Conservation (phyloP, 2,797 vertebrate species). For the Onychomys arenicola region DNA sequence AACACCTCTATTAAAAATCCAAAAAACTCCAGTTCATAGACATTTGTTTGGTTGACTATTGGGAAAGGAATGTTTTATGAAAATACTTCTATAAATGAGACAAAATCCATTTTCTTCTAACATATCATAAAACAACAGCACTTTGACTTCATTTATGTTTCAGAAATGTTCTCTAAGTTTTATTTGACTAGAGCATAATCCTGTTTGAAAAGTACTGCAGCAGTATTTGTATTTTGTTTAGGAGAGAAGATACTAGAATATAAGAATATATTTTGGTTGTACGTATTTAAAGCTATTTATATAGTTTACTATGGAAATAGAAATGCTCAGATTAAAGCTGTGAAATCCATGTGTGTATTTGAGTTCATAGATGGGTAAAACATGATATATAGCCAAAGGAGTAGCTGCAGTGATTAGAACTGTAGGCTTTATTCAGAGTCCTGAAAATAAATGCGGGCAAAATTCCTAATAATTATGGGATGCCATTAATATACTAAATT, state of each 20-base stretch:
- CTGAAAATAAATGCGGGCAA: background rate
- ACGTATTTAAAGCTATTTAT: conserved; percentile 33
- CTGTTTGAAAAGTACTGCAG: conserved; percentile 41
- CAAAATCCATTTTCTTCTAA: background rate
- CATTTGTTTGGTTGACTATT: background rate
- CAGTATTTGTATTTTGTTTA: conserved; percentile 16
- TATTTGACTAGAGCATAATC: conserved; percentile 9
- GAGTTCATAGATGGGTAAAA: background rate
- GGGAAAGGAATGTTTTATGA: background rate
- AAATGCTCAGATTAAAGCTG: conserved; percentile 9
- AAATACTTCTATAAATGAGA: background rate
- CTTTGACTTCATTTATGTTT: conserved; percentile 15
- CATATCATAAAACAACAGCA: conserved; percentile 9
- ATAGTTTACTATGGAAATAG: background rate
- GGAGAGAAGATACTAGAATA: background rate
- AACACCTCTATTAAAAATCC: background rate
- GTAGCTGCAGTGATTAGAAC: background rate
- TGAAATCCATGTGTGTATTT: background rate
- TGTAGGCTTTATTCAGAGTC: background rate
- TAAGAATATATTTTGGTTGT: background rate
- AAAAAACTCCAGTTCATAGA: background rate
- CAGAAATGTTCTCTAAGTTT: conserved; percentile 43
- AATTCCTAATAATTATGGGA: conserved; percentile 6
- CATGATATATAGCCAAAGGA: background rate
- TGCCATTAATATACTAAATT: background rate